Base-by-base conservation (phyloP, 2,888 invertebrate genomes). In the Omphaloscelis lunosa region DNA sequence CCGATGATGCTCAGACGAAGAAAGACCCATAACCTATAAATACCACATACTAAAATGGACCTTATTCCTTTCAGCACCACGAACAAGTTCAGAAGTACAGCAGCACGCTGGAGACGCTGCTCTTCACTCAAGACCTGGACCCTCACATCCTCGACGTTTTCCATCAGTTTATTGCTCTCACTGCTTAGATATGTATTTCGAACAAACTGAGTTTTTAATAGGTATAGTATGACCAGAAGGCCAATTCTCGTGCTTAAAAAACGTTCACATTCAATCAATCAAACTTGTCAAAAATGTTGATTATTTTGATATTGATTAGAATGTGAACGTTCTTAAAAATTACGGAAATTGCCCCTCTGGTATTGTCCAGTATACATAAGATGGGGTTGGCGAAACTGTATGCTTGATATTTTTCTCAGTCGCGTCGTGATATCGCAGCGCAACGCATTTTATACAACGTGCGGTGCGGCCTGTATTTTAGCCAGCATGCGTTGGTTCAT, bases 1-100 rank as follows among this genome's bases (percentile, higher is more conserved):
- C 7, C 20, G 17, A 48, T 48, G 48, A 48, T 48, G 48, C 48
- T 48, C 48, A 48, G 20, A 1, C 1, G 17, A 20, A 51, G 20
- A 51, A 51, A 1, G 7, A 20, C 48, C 48, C 7, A 7, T 17
- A 48, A 48, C 7, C 48, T 0, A 51, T 20, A 51, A 20, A 51
- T 20, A 51, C 20, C 51, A 51, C 20, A 20, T 51, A 51, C 20
- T 51, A 51, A 76, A 58, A 34, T 45, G 2, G 15, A 20, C 6
- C 39, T 56, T 53, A 89, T 89, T 90, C 88, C 89, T 97, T 98
- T 59, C 97, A 99, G 99, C 99, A 99, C 95, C 99, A 99, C 93
- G 99, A 99, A 92, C 99, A 99, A 97, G 99, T 99, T 39, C 99
- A 99, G 96, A 99, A 99, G 93, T 99, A 99, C 97, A 99, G 99